phyloP scores from a whole-genome alignment of 1,140 invertebrate species.

The Glossosoma conforme region DNA sequence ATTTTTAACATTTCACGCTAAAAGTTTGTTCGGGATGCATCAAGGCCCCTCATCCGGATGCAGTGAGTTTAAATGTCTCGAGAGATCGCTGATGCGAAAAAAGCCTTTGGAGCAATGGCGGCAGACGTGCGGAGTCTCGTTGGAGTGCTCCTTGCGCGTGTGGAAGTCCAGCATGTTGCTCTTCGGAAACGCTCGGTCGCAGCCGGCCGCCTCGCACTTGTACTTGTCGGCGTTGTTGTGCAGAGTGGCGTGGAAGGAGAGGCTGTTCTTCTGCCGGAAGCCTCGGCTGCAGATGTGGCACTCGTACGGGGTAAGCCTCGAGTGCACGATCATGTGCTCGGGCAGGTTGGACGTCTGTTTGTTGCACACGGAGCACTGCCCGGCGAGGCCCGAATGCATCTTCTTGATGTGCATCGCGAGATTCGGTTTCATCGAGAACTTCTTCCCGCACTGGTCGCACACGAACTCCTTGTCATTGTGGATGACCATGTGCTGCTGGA shows the following conservation, averaged over 20 bases:
- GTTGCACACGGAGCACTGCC: slow-evolving; percentile 17
- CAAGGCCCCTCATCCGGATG: slow-evolving; percentile 14
- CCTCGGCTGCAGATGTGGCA: slow-evolving; percentile 16
- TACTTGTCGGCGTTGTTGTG: slow-evolving; percentile 22
- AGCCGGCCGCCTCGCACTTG: slow-evolving; percentile 16
- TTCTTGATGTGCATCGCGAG: slow-evolving; percentile 44
- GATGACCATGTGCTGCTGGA: slow-evolving; percentile 37
- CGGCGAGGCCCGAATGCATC: slow-evolving; percentile 36
- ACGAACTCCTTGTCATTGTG: slow-evolving; percentile 33
- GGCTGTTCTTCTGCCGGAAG: slow-evolving; percentile 14
- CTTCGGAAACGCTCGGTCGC: slow-evolving; percentile 18
- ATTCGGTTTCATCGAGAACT: slow-evolving; percentile 56
- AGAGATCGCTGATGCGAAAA: slow-evolving; percentile 23
- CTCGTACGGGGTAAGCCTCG: slow-evolving; percentile 28
- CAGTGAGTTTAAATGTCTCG: slow-evolving; percentile 17
- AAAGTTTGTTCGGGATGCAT: background rate
- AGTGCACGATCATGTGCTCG: slow-evolving; percentile 43
- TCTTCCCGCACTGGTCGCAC: slow-evolving; percentile 49
- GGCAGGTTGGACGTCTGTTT: slow-evolving; percentile 34
- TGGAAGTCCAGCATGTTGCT: slow-evolving; percentile 25
- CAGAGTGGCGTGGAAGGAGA: slow-evolving; percentile 11
- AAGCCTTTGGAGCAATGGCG: slow-evolving; percentile 25
- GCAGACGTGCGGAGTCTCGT: slow-evolving; percentile 21
- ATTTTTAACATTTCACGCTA: background rate
- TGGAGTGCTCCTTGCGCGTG: slow-evolving; percentile 20